A percentile compares a stretch with the other conserved stretches of the same genome.
Conservation (phyloP, 2,888 invertebrate genomes). For the Ceriagrion tenellum region DNA sequence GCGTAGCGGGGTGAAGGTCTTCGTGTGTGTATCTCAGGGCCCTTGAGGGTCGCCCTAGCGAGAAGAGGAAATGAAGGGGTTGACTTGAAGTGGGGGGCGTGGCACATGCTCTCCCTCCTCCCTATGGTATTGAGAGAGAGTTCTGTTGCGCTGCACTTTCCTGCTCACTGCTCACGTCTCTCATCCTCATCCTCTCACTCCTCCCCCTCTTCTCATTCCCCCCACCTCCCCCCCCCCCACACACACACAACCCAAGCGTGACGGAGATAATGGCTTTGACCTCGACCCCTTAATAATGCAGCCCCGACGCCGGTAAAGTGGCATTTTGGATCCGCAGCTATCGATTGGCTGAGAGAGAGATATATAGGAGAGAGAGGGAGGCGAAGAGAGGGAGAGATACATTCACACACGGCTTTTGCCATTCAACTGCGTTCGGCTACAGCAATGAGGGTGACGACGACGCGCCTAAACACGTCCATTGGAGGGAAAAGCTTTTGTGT, state of each 20-base stretch:
- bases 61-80: too few species aligned
- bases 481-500: neutral
- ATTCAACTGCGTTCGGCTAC: neutral
- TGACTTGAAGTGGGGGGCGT: too few species aligned
- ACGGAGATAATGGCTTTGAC: conserved; percentile 24
- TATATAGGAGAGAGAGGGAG: too few species aligned
- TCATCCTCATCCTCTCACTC: neutral
- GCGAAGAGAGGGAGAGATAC: too few species aligned
- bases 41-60: too few species aligned
- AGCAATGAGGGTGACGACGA: neutral
- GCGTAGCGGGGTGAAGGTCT: too few species aligned
- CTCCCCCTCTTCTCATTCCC: neutral
- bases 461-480: neutral
- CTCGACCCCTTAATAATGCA: conserved; percentile 28
- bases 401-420: neutral
- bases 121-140: too few species aligned
- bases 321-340: conserved; percentile 14
- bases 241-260: neutral
- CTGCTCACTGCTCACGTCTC: neutral
- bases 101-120: too few species aligned
- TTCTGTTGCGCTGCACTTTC: neutral
- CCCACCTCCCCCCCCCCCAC: neutral
- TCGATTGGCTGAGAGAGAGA: neutral
- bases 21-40: too few species aligned
- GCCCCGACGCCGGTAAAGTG: conserved; percentile 24